Evolutionary conservation across 2,113 vertebrate genomes (phyloP), one percentile per base, ranked within the genome.

Genomic region (Anhinga anhinga): DNA sequence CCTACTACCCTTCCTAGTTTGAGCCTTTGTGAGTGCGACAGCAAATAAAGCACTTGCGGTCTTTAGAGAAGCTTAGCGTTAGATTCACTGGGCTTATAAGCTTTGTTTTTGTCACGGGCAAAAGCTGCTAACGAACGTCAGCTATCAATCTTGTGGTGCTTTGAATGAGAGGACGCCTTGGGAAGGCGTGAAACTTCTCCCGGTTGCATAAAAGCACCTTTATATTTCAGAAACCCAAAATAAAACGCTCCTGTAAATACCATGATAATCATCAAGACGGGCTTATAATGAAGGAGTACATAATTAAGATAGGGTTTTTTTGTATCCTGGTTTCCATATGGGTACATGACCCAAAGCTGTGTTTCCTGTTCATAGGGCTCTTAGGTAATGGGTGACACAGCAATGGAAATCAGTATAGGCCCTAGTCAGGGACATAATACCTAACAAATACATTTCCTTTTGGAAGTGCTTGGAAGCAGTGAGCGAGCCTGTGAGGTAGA

Each of bases 91-190:
- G 34, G 27, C 40, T 56, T 61, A 0, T 2, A 42, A 61, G 23
- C 17, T 55, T 50, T 63, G 19, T 0, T 59, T 86, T 45, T 66
- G 58, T 34, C 2, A 0, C 0, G 7, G n/a, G 32, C 29, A 65
- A 56, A 88, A 92, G 53, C 79, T 42, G 49, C 42, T 71, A 32
- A 34, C 1, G 0, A 3, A 38, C 34, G 5, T 61, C 63, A 50
- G 13, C 26, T 36, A 10, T 32, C 26, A 2, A 3, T 52, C 18
- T 50, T 16, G 19, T 26, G 19, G 14, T 20, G 27, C 14, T 78
- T 16, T 65, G 21, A 65, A 50, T 0, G 12, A 32, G 18, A 52
- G 36, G n/a, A 40, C 1, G 0, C 52, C 21, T 62, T 32, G 47
- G 61, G 34, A 73, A 78, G 38, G 27, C 4, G 3, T 25, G 17